Percentiles rank a stretch among this genome's conserved stretches.
These are phyloP conservation scores for Bombus pascuorum DNA, from an alignment of 1,140 invertebrate species.

Conservation along the genomic window DNA sequence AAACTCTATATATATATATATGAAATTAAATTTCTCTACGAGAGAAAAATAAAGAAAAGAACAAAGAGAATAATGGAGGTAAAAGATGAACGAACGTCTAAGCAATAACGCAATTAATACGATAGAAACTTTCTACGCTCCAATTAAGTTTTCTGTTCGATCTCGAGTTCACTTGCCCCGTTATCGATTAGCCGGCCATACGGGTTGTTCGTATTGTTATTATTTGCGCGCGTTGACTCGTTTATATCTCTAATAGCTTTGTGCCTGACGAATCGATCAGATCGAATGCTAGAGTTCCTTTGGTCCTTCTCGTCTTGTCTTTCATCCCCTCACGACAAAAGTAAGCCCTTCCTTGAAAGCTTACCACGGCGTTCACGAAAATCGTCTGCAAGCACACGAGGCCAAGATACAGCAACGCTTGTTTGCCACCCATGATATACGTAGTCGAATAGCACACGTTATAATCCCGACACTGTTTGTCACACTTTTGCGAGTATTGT, in stretches of 20 bases:
- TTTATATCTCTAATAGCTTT: neutral
- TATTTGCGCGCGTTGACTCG: neutral
- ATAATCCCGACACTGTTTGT: neutral
- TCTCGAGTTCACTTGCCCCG: too few relatives aligned
- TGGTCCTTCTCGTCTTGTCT: too few relatives aligned
- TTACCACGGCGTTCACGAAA: slow-evolving; percentile 68
- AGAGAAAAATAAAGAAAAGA: too few relatives aligned
- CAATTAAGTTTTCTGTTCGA: too few relatives aligned
- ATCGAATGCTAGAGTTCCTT: too few relatives aligned
- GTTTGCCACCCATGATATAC: slow-evolving; percentile 29
- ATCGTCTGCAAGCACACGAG: slow-evolving; percentile 46
- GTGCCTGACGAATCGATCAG: neutral
- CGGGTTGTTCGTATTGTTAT: neutral
- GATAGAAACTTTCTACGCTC: too few relatives aligned
- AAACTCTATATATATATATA: too few relatives aligned
- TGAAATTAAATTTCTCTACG: too few relatives aligned
- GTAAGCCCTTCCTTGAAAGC: slow-evolving; percentile 8
- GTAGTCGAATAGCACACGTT: neutral
- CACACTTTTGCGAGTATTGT: slow-evolving; percentile 12
- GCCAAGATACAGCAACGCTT: slow-evolving; percentile 32
- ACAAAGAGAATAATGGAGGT: too few relatives aligned
- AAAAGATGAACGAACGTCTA: too few relatives aligned
- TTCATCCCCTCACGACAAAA: too few relatives aligned
- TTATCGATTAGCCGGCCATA: neutral
- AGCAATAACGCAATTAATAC: too few relatives aligned